Evolutionary conservation across 2,797 vertebrate species (phyloP).

Genomic region (Typhlichthys subterraneus): DNA sequence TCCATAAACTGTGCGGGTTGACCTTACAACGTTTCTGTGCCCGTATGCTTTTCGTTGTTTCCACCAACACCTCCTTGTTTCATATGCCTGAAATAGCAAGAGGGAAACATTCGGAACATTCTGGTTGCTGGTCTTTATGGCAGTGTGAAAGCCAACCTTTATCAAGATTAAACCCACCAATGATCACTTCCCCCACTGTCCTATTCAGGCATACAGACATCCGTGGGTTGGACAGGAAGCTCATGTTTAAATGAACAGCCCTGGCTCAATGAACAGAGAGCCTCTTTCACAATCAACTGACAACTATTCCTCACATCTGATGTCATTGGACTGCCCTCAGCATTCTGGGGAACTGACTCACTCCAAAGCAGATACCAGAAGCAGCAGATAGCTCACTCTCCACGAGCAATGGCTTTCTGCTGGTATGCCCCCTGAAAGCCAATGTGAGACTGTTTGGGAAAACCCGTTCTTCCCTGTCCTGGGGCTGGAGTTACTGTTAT

Average conservation of each 20-base stretch:
- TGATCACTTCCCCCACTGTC: constrained; percentile 69
- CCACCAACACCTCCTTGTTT: constrained; percentile 40
- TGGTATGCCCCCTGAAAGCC: constrained; percentile 52
- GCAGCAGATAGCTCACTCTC: constrained; percentile 48
- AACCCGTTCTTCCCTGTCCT: constrained; percentile 52
- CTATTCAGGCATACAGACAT: constrained; percentile 68
- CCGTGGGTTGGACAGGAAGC: constrained; percentile 68
- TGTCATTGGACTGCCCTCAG: constrained; percentile 70
- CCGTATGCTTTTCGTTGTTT: constrained; percentile 39
- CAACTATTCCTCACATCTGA: constrained; percentile 71
- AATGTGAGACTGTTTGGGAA: constrained; percentile 65
- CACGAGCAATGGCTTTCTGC: constrained; percentile 51
- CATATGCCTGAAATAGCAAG: constrained; percentile 50
- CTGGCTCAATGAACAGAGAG: constrained; percentile 71
- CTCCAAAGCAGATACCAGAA: constrained; percentile 50
- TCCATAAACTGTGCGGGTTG: constrained; percentile 23
- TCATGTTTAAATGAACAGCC: constrained; percentile 77
- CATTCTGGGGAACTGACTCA: constrained; percentile 71
- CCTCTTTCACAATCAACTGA: constrained; percentile 75
- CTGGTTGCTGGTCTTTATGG: constrained; percentile 40
- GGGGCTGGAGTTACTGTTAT: constrained; percentile 46
- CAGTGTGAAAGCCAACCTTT: constrained; percentile 67
- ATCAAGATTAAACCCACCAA: constrained; percentile 67
- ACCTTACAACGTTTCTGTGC: constrained; percentile 24
- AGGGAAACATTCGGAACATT: constrained; percentile 31